Evolutionary conservation across 2,797 vertebrate species (phyloP).

Genomic region (Typhlichthys subterraneus): DNA sequence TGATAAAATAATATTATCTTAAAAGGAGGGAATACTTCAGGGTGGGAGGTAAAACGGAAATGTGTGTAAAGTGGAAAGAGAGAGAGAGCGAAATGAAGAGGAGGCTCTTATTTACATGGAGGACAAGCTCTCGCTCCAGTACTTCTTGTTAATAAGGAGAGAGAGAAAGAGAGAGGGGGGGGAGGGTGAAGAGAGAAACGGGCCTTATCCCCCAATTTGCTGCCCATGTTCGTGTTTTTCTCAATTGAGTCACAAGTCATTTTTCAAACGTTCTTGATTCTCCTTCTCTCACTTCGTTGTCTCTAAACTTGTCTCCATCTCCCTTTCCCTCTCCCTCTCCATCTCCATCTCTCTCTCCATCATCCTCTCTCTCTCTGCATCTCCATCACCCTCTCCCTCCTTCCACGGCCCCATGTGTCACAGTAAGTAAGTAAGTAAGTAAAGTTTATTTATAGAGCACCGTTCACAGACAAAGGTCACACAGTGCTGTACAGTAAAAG

Average conservation of each 20-base stretch:
- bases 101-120: constrained; percentile 73
- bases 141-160: constrained; percentile 71
- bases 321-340: constrained; percentile 28
- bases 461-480: no score
- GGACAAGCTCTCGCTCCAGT: constrained; percentile 62
- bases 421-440: no score
- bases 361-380: constrained; percentile 31
- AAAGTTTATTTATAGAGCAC: constrained; percentile 20
- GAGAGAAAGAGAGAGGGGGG: constrained; percentile 54
- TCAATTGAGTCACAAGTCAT: constrained; percentile 76
- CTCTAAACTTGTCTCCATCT: constrained; percentile 38
- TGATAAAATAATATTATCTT: constrained; percentile 32
- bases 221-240: constrained; percentile 61
- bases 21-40: constrained; percentile 1
- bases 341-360: constrained; percentile 1
- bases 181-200: constrained; percentile 60
- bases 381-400: constrained; percentile 11
- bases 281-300: constrained; percentile 22
- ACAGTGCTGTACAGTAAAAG: no score
- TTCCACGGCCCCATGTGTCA: background rate
- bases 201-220: constrained; percentile 77
- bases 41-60: constrained; percentile 12
- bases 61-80: background rate
- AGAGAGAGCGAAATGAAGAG: constrained; percentile 45
- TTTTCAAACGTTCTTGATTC: constrained; percentile 66